Base-by-base conservation (phyloP, 2,888 invertebrate genomes). In the Cheilosia variabilis region DNA sequence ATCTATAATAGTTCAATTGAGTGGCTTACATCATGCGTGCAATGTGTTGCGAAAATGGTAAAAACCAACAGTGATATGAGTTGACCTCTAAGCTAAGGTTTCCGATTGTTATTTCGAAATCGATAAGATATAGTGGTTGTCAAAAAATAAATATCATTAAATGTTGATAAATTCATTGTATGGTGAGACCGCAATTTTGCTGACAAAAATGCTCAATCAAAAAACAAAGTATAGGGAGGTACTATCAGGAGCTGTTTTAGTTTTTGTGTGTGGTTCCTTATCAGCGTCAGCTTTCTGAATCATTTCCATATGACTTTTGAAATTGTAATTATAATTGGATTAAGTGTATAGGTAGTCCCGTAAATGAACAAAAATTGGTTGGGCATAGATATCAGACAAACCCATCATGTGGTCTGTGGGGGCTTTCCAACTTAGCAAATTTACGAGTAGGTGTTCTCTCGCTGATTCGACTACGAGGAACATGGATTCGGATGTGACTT, bases 101-200 rank as follows among this genome's bases (percentile, higher is more conserved):
- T 65, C 63, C 34, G 69, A 75, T 80, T 80, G 65, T 71, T 80
- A 71, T 80, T 80, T 84, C 65, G 58, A 75, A 47, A 31, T 66
- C 53, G 84, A 84, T 84, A 84, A 80, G 84, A 84, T 84, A 84
- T 84, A 84, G 53, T 47, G 57, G 37, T 68, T 80, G 84, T 84
- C 80, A 76, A 75, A 78, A 75, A 75, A 65, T 65, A 76, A 58
- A 71, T 71, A 69, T 65, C 52, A 71, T 76, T 71, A 71, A 65
- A 65, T 73, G 50, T 66, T 80, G 84, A 84, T 84, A 84, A 82
- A 63, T 58, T 5, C 63, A 77, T 53, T 34, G 45, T 76, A 9
- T 31, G 47, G 55, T 57, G 58, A 15, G 7, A 17, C n/a, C n/a
- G 17, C 45, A n/a, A 63, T 63, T 45, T 37, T 37, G 63, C 17